These are phyloP conservation scores for Loxodonta africana DNA, from an alignment of 2,113 vertebrate species.

Conservation along the genomic window DNA sequence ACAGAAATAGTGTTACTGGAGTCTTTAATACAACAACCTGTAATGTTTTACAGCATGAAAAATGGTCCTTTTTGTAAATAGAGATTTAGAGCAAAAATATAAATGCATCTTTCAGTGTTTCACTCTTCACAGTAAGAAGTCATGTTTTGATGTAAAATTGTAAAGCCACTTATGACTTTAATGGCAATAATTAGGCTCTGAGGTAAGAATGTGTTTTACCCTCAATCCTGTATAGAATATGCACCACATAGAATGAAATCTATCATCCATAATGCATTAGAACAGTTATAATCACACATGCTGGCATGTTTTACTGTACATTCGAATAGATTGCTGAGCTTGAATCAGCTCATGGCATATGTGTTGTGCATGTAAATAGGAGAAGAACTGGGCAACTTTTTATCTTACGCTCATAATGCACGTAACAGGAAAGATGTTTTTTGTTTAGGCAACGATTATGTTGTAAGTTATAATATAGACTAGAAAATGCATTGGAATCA, in stretches of 20 bases:
- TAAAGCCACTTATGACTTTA: neutral
- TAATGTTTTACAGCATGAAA: conserved; percentile 21
- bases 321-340: neutral
- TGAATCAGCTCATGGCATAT: neutral
- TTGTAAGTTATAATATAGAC: neutral
- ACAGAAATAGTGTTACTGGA: neutral
- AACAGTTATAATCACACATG: neutral
- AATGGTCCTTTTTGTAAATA: neutral
- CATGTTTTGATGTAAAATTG: neutral
- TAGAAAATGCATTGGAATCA: neutral
- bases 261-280: neutral
- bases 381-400: neutral
- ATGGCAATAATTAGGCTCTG: neutral
- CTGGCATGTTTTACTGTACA: neutral
- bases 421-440: neutral
- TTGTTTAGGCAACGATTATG: neutral
- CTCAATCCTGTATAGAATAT: neutral
- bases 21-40: neutral
- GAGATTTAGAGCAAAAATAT: neutral
- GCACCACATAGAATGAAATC: neutral
- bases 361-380: neutral
- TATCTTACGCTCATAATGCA: neutral
- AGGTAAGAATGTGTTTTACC: neutral
- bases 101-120: neutral
- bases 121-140: neutral